Percentiles rank a stretch among this genome's conserved stretches.
Evolutionary conservation across 2,888 invertebrate species (phyloP).

Genomic region (Eristalis pertinax): DNA sequence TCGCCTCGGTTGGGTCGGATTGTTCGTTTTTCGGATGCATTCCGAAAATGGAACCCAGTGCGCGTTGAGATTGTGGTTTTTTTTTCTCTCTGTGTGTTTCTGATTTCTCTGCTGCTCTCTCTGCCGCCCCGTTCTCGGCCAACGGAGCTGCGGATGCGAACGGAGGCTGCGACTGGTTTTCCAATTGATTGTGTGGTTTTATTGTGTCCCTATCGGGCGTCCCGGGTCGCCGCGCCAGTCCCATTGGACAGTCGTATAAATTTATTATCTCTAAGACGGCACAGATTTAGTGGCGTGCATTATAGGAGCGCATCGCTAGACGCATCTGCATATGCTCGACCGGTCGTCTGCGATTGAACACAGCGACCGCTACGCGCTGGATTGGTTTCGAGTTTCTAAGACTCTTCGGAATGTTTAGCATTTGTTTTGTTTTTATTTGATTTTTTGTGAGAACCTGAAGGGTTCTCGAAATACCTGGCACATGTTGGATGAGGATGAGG

Average conservation of each 20-base stretch:
- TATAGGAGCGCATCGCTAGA: constrained; percentile 35
- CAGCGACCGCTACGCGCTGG: background rate
- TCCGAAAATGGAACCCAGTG: constrained; percentile 61
- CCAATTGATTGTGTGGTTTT: constrained; percentile 54
- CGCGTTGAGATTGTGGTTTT: background rate
- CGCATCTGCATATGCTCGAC: constrained; percentile 42
- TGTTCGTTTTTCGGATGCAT: constrained; percentile 36
- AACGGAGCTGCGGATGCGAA: background rate
- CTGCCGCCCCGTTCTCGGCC: background rate
- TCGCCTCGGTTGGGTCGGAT: background rate
- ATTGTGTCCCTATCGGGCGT: constrained; percentile 53
- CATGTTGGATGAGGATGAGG: too few relatives aligned
- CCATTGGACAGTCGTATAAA: constrained; percentile 52
- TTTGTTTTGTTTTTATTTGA: constrained; percentile 15
- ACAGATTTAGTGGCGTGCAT: constrained; percentile 61
- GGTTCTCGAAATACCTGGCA: constrained; percentile 53
- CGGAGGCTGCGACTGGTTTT: constrained; percentile 43
- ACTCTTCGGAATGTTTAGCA: constrained; percentile 58
- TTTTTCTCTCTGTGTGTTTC: background rate
- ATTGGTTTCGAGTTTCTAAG: constrained; percentile 69
- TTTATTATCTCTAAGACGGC: constrained; percentile 64
- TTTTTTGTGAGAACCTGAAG: constrained; percentile 54
- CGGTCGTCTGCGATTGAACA: constrained; percentile 49
- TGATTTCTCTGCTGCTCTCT: background rate
- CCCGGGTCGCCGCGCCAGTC: constrained; percentile 49